Percentiles rank a stretch among this genome's conserved stretches.
Conservation (phyloP, 2,797 vertebrate genomes). For the Synaphobranchus kaupii region DNA sequence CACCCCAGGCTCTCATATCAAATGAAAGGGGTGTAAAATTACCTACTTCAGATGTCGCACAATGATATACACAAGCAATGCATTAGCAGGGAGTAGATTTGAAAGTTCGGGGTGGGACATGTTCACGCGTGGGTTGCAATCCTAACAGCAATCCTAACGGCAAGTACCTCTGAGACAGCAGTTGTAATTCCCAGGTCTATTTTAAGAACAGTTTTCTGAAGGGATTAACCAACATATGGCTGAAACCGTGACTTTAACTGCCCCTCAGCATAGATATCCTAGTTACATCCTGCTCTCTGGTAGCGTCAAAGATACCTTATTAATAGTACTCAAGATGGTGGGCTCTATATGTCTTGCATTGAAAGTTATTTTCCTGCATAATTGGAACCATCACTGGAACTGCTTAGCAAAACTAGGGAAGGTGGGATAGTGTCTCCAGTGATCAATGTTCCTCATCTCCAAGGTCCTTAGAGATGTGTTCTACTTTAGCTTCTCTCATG, state of each 20-base stretch:
- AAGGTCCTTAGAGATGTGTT: not conserved
- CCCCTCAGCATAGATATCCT: not conserved
- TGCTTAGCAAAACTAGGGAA: not conserved
- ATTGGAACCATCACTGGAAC: not conserved
- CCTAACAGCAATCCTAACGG: not conserved
- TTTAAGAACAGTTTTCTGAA: not conserved
- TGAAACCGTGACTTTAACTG: not conserved
- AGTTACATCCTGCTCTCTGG: not conserved
- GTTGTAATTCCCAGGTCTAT: constrained; percentile 7
- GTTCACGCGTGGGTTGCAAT: not conserved
- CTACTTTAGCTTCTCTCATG: not conserved
- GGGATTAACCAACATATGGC: not conserved
- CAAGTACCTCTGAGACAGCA: not conserved
- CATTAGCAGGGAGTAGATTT: not conserved
- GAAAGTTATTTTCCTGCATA: not conserved
- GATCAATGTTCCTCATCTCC: not conserved
- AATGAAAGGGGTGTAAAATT: not conserved
- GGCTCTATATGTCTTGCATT: not conserved
- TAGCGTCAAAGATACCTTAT: not conserved
- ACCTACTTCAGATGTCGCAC: not conserved
- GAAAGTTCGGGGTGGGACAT: not conserved
- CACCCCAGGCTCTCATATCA: not conserved
- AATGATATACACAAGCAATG: not conserved
- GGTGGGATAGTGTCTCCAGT: not conserved
- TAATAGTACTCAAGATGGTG: not conserved